Evolutionary conservation across 2,113 vertebrate species (phyloP), one percentile per base, ranked within the genome.

Genomic region (Plecturocebus donacophilus): DNA sequence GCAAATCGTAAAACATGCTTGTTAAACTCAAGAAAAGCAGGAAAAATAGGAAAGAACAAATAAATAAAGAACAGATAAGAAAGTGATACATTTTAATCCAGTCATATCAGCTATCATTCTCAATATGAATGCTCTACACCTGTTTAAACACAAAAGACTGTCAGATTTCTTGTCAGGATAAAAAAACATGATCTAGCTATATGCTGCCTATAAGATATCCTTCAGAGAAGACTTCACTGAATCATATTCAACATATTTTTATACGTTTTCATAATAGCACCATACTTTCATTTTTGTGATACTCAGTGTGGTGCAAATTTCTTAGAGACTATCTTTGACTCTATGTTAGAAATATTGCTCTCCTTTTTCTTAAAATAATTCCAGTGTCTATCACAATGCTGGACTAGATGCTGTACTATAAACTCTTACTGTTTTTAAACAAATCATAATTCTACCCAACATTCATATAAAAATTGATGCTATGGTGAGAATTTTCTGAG

Each of bases 401-500:
- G 5, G 85, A 47, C 0, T 2, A 88, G 75, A 77, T 76, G 7
- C 8, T 66, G 11, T 92, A 38, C 73, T 92, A 38, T 70, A 92
- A 94, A 27, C 8, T 42, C 13, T 93, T 12, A n/a, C 14, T 64
- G 20, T 54, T 68, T 61, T 87, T 79, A 35, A 95, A 64, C 8
- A 87, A 61, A 49, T 71, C 49, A 73, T 58, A 92, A 3, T 40
- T 77, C 40, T 86, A 54, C 3, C 70, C 19, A 82, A 96, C 89
- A 90, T 81, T 85, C 23, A 81, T 35, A 75, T 13, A 76, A 95
- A 85, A 92, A 35, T 68, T 94, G n/a, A 76, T 56, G 49, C 80
- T 40, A 52, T 52, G 2, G 2, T 20, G 8, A 86, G 9, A 64
- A 83, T 79, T 87, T 80, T 52, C 73, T 66, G 56, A 95, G 25